phyloP scores from a whole-genome alignment of 2,888 invertebrate genomes.

The Leucophenga montana region DNA sequence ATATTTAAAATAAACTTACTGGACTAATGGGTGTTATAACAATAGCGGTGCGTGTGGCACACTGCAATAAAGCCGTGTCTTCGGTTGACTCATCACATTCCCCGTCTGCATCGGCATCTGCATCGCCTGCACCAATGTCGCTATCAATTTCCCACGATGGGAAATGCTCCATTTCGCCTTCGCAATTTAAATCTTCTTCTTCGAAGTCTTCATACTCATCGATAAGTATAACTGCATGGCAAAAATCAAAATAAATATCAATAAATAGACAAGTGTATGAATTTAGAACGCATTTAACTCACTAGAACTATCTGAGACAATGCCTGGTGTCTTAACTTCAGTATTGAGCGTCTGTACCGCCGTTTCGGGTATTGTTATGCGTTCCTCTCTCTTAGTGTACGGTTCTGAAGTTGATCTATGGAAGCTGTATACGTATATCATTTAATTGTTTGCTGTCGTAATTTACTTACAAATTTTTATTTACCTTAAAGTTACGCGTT shows the following conservation, averaged over 20 bases:
- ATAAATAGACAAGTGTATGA: neutral
- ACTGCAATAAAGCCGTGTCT: conserved; percentile 76
- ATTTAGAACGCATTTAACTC: conserved; percentile 53
- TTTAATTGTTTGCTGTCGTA: neutral
- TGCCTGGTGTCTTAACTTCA: conserved; percentile 71
- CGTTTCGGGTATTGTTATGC: conserved; percentile 75
- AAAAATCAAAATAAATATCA: neutral
- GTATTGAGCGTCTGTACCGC: conserved; percentile 66
- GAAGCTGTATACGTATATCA: conserved; percentile 42
- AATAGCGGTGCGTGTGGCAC: conserved; percentile 74
- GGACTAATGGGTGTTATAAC: conserved; percentile 74
- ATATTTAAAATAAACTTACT: conserved; percentile 55
- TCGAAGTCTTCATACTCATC: conserved; percentile 74
- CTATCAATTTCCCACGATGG: conserved; percentile 74
- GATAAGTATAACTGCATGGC: conserved; percentile 70
- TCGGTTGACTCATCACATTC: conserved; percentile 75
- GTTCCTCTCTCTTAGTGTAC: conserved; percentile 73
- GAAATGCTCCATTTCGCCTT: conserved; percentile 73
- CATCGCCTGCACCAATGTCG: conserved; percentile 71
- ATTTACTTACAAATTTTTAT: neutral
- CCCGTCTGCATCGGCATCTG: conserved; percentile 68
- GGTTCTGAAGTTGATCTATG: conserved; percentile 74
- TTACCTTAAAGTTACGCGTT: conserved; percentile 88
- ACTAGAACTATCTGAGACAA: conserved; percentile 80
- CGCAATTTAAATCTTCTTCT: conserved; percentile 73